Evolutionary conservation across 2,888 invertebrate genomes (phyloP), one percentile per base, ranked within the genome.

Genomic region (Acrobasis consociella): DNA sequence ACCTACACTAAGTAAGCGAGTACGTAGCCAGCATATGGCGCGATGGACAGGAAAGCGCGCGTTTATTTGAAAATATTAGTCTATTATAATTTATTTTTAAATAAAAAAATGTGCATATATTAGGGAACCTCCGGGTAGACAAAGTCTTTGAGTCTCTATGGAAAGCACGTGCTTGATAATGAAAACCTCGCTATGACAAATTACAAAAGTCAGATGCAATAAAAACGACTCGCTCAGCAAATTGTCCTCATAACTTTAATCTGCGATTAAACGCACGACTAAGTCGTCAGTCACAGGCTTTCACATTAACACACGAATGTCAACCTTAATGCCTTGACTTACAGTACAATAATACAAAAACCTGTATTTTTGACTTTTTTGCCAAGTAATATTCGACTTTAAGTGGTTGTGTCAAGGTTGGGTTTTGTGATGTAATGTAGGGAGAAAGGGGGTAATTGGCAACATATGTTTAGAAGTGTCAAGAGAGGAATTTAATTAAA

Each of bases 401-500:
- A 72, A 49, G 0, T 0, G 1, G 0, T 0, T 2, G 0, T 0
- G 0, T 16, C 72, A 77, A 62, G 65, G 72, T 64, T 64, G 53
- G 46, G 64, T 46, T 71, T 72, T 75, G 10, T 10, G 13, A 39
- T 64, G 60, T 11, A 0, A 9, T 1, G 16, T 42, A 9, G 10
- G 37, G 53, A 63, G 66, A 66, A 69, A 67, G 65, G 69, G 67
- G 68, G 67, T 65, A 82, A 89, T 89, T 89, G 86, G 91, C 84
- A 89, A 89, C 92, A 91, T 91, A 92, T 91, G 92, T 83, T 85
- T 72, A 74, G 64, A 82, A 89, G 86, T 87, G 87, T 86, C 80
- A 83, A 78, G 73, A 77, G 81, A 88, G 93, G 93, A 93, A 93
- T 94, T 94, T 94, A 94, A 94, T 94, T 94, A 94, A 94, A 94